Evolutionary conservation across 2,797 vertebrate species (phyloP).

Genomic region (Acomys russatus): DNA sequence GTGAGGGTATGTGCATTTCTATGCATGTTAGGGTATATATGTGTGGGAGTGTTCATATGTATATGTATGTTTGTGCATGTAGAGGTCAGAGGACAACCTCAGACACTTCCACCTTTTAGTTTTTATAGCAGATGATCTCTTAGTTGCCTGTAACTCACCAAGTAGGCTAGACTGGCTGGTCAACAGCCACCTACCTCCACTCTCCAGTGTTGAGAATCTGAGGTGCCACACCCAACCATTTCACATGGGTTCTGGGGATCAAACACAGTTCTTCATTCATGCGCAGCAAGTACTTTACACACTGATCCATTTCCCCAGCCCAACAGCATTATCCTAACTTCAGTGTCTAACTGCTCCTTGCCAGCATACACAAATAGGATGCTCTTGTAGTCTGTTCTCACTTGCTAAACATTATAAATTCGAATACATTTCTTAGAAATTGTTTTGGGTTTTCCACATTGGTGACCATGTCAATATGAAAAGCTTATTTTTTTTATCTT

Average conservation of each 20-base stretch:
- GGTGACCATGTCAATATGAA: not conserved
- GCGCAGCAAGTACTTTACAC: not conserved
- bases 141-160: not conserved
- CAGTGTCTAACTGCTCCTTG: not conserved
- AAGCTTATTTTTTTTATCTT: not conserved
- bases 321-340: not conserved
- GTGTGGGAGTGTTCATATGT: not conserved
- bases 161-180: not conserved
- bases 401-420: not conserved
- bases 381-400: not conserved
- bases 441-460: not conserved
- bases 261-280: not conserved
- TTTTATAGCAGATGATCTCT: not conserved
- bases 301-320: not conserved
- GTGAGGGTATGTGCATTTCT: not conserved
- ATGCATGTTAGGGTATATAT: not conserved
- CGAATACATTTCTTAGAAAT: not conserved
- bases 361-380: not conserved
- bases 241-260: not conserved
- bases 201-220: not conserved
- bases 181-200: not conserved
- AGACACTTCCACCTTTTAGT: not conserved
- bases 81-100: not conserved
- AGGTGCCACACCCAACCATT: not conserved
- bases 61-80: not conserved